phyloP scores from a whole-genome alignment of 2,113 vertebrate species.

The Apodemus sylvaticus region DNA sequence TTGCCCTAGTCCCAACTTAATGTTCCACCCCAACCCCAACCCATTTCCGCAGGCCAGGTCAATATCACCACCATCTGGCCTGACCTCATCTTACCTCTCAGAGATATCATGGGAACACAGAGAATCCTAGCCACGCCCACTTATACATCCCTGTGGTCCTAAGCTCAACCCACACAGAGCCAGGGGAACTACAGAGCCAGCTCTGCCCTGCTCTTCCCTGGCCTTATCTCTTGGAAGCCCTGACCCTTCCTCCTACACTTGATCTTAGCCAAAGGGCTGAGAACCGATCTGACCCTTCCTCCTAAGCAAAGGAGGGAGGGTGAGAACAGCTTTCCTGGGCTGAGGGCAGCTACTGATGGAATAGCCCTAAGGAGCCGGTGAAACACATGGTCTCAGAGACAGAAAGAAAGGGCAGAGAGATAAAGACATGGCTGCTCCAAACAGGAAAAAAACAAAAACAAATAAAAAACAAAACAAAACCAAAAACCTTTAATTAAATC shows the following conservation, averaged over 20 bases:
- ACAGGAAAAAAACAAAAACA: neutral
- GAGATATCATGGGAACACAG: rapidly evolving
- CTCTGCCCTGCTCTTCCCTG: neutral
- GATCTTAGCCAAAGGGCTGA: no score
- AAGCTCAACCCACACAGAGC: neutral
- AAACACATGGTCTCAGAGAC: neutral
- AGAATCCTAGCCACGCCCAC: rapidly evolving
- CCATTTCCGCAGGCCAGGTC: neutral
- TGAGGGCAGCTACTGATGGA: conserved; percentile 53
- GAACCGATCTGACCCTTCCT: conserved; percentile 81
- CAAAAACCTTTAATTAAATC: neutral
- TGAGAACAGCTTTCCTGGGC: conserved; percentile 33
- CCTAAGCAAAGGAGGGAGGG: conserved; percentile 66
- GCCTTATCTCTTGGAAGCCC: conserved; percentile 65
- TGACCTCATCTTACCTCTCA: neutral
- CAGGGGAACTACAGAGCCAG: neutral
- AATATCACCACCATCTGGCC: neutral
- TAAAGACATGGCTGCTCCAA: neutral
- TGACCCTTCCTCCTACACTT: no score
- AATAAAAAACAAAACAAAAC: no score
- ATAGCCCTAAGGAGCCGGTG: neutral
- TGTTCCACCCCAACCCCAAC: neutral
- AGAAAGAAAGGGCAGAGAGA: neutral
- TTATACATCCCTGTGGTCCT: neutral
- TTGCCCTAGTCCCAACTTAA: neutral